Evolutionary conservation across 2,888 invertebrate species (phyloP).

Genomic region (Diadegma fenestrale): DNA sequence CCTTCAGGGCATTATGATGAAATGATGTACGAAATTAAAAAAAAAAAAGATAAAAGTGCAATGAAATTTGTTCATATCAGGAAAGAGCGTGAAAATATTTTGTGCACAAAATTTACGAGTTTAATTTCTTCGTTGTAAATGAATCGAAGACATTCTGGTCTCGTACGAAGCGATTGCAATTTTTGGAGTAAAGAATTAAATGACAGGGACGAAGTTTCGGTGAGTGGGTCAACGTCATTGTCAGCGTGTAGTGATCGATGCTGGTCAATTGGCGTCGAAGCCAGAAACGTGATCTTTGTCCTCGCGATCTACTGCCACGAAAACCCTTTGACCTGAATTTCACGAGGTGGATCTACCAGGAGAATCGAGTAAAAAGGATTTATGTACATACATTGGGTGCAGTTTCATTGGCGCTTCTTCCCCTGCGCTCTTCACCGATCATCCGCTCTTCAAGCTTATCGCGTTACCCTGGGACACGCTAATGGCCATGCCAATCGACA

Average conservation of each 20-base stretch:
- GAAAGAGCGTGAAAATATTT: background rate
- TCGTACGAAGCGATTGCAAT: background rate
- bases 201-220: constrained; percentile 23
- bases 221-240: constrained; percentile 43
- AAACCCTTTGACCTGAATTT: constrained; percentile 76
- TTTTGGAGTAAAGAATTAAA: constrained; percentile 27
- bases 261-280: constrained; percentile 17
- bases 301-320: constrained; percentile 59
- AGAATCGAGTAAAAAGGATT: constrained; percentile 57
- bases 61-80: background rate
- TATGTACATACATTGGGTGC: constrained; percentile 18
- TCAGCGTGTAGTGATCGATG: constrained; percentile 15
- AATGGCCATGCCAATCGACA: constrained; percentile 63
- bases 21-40: too few relatives aligned
- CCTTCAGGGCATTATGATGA: too few relatives aligned
- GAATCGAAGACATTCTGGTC: background rate
- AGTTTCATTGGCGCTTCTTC: constrained; percentile 9
- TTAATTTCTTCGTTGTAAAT: background rate
- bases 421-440: background rate
- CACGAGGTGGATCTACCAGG: constrained; percentile 54
- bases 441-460: constrained; percentile 51
- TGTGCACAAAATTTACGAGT: background rate
- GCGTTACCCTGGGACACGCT: constrained; percentile 42
- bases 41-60: too few relatives aligned
- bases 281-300: constrained; percentile 48